Percentiles rank a stretch among this genome's conserved stretches.
These are phyloP conservation scores for Drosophila diplacantha DNA, from an alignment of 2,888 invertebrate genomes.

Conservation along the genomic window DNA sequence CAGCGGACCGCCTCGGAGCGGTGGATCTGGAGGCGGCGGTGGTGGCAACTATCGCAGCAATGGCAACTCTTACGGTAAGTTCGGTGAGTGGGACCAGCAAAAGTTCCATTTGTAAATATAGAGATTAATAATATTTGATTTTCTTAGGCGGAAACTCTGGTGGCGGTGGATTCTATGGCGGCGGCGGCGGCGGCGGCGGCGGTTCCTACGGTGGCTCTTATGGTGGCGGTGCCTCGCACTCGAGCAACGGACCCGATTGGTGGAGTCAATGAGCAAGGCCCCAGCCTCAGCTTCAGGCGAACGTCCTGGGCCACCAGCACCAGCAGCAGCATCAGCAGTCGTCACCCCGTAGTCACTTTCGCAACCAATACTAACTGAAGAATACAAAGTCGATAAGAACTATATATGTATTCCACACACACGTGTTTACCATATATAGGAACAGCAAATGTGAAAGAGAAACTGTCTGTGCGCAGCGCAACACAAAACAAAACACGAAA, in stretches of 20 bases:
- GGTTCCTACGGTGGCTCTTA: constrained; percentile 73
- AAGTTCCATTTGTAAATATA: not conserved
- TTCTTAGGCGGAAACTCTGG: constrained; percentile 61
- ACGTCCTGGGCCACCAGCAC: constrained; percentile 38
- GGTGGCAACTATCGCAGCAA: constrained; percentile 79
- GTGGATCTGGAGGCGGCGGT: constrained; percentile 77
- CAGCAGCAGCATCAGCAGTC: constrained; percentile 37
- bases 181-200: constrained; percentile 40
- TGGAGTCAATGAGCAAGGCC: constrained; percentile 77
- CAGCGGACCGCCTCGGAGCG: constrained; percentile 68
- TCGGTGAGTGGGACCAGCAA: constrained; percentile 54
- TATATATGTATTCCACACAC: constrained; percentile 43
- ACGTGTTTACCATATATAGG: constrained; percentile 51
- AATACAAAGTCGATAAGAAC: constrained; percentile 33
- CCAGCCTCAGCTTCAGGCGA: constrained; percentile 42
- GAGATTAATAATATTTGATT: not conserved
- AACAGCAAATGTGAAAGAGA: constrained; percentile 67
- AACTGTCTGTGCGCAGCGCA: constrained; percentile 69
- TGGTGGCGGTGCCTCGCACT: constrained; percentile 74
- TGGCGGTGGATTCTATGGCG: constrained; percentile 63
- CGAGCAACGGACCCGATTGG: constrained; percentile 78
- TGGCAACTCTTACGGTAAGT: constrained; percentile 76
- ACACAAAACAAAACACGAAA: constrained; percentile 38
- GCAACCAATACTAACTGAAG: constrained; percentile 45
- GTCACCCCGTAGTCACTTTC: constrained; percentile 46